phyloP scores from a whole-genome alignment of 2,888 invertebrate species.

The Erebia epiphron region DNA sequence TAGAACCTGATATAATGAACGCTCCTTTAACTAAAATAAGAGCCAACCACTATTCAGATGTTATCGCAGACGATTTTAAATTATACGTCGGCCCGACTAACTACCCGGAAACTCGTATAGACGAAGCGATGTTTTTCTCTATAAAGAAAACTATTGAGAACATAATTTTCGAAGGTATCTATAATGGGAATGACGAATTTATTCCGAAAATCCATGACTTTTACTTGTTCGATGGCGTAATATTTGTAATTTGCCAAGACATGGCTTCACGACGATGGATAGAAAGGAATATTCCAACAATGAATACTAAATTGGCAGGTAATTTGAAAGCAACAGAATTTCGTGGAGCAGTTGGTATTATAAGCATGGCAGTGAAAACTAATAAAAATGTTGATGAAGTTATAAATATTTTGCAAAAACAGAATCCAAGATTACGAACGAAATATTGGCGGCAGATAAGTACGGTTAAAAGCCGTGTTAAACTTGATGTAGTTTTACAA shows the following conservation, averaged over 20 bases:
- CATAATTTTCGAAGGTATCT: conserved; percentile 52
- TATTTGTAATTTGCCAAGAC: conserved; percentile 69
- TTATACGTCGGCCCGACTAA: conserved; percentile 67
- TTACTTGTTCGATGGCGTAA: conserved; percentile 73
- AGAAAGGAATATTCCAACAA: conserved; percentile 49
- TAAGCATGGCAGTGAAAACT: conserved; percentile 65
- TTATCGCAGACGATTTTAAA: conserved; percentile 70
- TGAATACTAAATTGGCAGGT: conserved; percentile 54
- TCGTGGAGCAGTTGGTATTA: conserved; percentile 73
- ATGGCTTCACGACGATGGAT: conserved; percentile 61
- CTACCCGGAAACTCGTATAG: conserved; percentile 69
- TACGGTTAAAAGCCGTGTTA: conserved; percentile 54
- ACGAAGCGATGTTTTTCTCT: conserved; percentile 59
- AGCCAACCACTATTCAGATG: conserved; percentile 66
- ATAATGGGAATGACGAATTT: conserved; percentile 43
- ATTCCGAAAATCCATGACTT: conserved; percentile 69
- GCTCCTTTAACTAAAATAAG: conserved; percentile 61
- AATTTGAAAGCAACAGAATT: conserved; percentile 68
- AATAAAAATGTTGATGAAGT: conserved; percentile 60
- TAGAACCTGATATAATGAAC: conserved; percentile 60
- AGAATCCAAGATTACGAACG: conserved; percentile 67
- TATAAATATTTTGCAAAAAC: conserved; percentile 58
- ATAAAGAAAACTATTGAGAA: conserved; percentile 63
- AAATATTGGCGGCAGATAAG: conserved; percentile 74
- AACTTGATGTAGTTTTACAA: conserved; percentile 65